Base-by-base conservation (phyloP, 2,888 invertebrate species). In the Drosophila acutilabella region DNA sequence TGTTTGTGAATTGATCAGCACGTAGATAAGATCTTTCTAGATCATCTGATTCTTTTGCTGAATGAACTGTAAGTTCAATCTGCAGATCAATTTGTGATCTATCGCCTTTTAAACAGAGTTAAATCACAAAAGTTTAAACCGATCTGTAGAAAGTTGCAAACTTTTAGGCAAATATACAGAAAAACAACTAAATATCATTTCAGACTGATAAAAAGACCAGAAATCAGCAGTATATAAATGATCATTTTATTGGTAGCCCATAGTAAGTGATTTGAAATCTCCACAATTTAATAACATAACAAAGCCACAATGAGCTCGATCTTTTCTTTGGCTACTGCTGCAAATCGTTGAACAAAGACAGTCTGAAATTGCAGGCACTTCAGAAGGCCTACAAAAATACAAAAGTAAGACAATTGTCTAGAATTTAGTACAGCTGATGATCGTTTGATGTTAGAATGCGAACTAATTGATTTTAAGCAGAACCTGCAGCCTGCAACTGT, bases 381-480 rank as follows among this genome's bases (percentile, higher is more conserved):
- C 26, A 47, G 14, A 64, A 73, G 73, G 79, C 79, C 78, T 36
- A 11, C 58, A 40, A 30, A 2, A 30, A 30, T 33, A 33, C n/a
- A n/a, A n/a, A n/a, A n/a, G 23, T n/a, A 20, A 33, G 45, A 44
- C 45, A 64, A 58, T 67, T 66, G 42, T 44, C 30, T 7, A 3
- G 26, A 45, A 64, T 64, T 82, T 78, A 76, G 78, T 75, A 74
- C 84, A 84, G 86, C 81, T 70, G 87, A 79, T 71, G 16, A 13
- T 40, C 16, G 11, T 8, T 18, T 18, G 18, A 7, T 7, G 26
- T 52, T 65, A 74, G 67, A 80, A 84, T 72, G 45, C 26, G 69
- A 45, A 80, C 80, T 90, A 90, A 90, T 90, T 89, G 90, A 89
- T 90, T 90, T 84, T 79, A 82, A 79, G 82, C 85, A 86, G 86